Evolutionary conservation across 2,113 vertebrate genomes (phyloP), one percentile per base, ranked within the genome.

Genomic region (Anarrhichthys ocellatus): DNA sequence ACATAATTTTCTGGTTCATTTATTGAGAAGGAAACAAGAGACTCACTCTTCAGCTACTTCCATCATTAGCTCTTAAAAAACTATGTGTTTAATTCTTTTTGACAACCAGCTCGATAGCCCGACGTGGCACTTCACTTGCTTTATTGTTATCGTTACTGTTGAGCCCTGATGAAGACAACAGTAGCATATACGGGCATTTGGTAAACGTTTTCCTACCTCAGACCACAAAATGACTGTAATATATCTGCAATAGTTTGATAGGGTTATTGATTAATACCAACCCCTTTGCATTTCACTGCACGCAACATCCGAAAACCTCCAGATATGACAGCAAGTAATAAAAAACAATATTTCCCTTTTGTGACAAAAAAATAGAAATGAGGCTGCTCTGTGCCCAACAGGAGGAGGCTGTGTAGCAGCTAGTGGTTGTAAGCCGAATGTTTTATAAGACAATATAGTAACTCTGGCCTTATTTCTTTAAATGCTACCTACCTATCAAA

Each of bases 401-500:
- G 24, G 54, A 73, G 34, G n/a, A 44, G 52, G 54, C 1, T 40
- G 70, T 24, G 17, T 22, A 52, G 20, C 20, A 9, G 22, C 36
- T 40, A 11, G 11, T 44, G 64, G 40, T 13, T 17, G 24, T 67
- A 20, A 24, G 24, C 11, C 18, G 2, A 4, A 61, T 32, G 54
- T 56, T 20, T 36, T 22, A 63, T 36, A 63, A 52, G 32, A 52
- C 29, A 65, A 22, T 5, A 24, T n/a, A 7, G 10, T 44, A 22
- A 29, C 7, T 44, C 6, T 46, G 34, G 48, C 1, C 15, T 65
- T 13, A 42, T 56, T 14, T 40, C 36, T 8, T 34, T 6, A 34
- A 40, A 32, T 1, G 36, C 18, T 59, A 64, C 76, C 8, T 0
- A 98, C 98, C 97, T 97, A 93, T 99, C 97, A 2, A 99, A 99